Evolutionary conservation across 2,888 invertebrate genomes (phyloP).

Genomic region (Calephelis perditalis): DNA sequence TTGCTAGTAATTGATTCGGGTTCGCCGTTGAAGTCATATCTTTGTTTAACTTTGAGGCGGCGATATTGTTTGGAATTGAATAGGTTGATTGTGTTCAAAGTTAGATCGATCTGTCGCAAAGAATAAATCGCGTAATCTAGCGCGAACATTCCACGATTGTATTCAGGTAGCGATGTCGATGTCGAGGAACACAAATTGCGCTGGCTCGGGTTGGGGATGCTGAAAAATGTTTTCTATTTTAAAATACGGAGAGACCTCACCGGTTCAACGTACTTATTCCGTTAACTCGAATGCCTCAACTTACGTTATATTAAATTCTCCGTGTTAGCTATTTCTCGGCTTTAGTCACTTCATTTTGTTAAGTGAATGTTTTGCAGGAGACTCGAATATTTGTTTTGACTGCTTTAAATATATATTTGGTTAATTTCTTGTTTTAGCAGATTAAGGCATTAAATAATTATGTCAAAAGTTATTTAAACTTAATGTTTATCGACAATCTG

Average conservation of each 20-base stretch:
- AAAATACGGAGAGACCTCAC: conserved; percentile 43
- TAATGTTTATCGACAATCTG: too few species aligned
- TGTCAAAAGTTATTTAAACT: too few species aligned
- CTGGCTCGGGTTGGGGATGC: conserved; percentile 37
- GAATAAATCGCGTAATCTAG: conserved; percentile 58
- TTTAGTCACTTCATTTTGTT: neutral
- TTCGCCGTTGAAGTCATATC: neutral
- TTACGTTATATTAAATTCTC: conserved; percentile 10
- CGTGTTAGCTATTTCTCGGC: conserved; percentile 4
- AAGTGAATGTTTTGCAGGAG: neutral
- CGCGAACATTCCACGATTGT: conserved; percentile 49
- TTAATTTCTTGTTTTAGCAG: too few species aligned
- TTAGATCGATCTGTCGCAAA: conserved; percentile 45
- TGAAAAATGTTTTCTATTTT: conserved; percentile 58
- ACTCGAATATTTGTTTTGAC: neutral
- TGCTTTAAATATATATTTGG: too few species aligned
- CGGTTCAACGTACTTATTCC: conserved; percentile 44
- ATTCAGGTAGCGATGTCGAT: conserved; percentile 41
- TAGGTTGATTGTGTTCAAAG: conserved; percentile 27
- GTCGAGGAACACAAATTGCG: conserved; percentile 58
- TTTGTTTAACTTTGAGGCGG: conserved; percentile 4
- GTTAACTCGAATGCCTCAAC: conserved; percentile 16
- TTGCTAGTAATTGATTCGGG: conserved; percentile 8
- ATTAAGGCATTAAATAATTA: too few species aligned
- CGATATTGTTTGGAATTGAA: conserved; percentile 4